Evolutionary conservation across 2,797 vertebrate species (phyloP).

Genomic region (Morus bassanus): DNA sequence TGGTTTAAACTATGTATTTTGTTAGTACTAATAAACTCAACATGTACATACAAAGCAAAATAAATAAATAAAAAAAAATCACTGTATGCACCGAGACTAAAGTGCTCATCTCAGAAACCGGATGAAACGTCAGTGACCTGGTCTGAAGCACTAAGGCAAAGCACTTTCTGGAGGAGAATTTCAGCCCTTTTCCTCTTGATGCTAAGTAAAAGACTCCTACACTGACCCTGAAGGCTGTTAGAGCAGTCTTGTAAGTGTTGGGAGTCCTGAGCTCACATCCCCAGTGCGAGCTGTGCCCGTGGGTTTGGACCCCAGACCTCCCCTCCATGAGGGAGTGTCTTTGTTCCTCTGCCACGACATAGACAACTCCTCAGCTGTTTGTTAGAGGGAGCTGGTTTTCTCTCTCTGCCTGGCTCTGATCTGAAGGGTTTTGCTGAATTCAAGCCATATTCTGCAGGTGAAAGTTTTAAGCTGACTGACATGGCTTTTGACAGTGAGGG

Average conservation of each 20-base stretch:
- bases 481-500: not conserved
- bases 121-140: not conserved
- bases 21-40: not conserved
- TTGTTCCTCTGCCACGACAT: accelerated
- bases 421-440: not conserved
- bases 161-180: not conserved
- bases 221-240: not conserved
- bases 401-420: not conserved
- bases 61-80: no score
- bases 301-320: not conserved
- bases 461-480: not conserved
- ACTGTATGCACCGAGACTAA: not conserved
- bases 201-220: not conserved
- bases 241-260: not conserved
- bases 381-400: not conserved
- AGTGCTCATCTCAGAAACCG: not conserved
- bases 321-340: not conserved
- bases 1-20: not conserved
- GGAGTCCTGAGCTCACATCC: not conserved
- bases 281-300: accelerated
- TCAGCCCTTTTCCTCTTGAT: not conserved
- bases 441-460: not conserved
- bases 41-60: not conserved
- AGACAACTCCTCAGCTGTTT: not conserved
- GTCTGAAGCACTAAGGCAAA: not conserved